Evolutionary conservation across 2,888 invertebrate species (phyloP), one percentile per base, ranked within the genome.

Genomic region (Gibbula magus): DNA sequence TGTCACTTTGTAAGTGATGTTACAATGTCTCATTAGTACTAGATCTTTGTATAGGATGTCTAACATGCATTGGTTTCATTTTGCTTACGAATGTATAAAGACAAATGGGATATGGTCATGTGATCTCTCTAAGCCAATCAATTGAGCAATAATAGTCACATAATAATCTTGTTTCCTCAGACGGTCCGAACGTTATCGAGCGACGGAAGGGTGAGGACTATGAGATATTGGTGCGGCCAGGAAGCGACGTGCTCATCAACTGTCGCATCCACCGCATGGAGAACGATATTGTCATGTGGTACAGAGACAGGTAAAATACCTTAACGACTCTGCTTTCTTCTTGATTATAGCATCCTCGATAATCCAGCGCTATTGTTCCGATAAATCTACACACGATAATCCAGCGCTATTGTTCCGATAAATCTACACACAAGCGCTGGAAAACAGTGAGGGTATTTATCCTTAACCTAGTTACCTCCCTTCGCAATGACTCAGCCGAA

Each of bases 261-360:
- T 91, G 91, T 86, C 73, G 84, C 75, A 86, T 88, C 10, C 81
- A 78, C 35, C 86, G 85, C 51, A 87, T 87, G 16, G 80, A 83
- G 80, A 78, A 84, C 78, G 97, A 97, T 2, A 94, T 94, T 84
- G 96, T 97, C 2, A 93, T 94, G 81, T 98, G 98, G 98, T 96
- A 95, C 92, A 97, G 96, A 93, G 95, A 97, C 91, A 95, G 95
- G 89, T 89, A 80, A 79, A 88, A 86, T 22, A 16, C 51, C 18
- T 20, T 5, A 5, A 3, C 29, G n/a, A 54, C n/a, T 54, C 3
- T 10, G n/a, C 54, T n/a, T 25, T 56, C 54, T 54, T 22, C 3
- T 22, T 54, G n/a, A 20, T 22, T 54, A 4, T 5, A n/a, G 4
- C 10, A 5, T 22, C 8, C 54, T 54, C 10, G n/a, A 3, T 10